These are phyloP conservation scores for Orthonychiurus folsomi DNA, from an alignment of 2,888 invertebrate species.

Conservation along the genomic window DNA sequence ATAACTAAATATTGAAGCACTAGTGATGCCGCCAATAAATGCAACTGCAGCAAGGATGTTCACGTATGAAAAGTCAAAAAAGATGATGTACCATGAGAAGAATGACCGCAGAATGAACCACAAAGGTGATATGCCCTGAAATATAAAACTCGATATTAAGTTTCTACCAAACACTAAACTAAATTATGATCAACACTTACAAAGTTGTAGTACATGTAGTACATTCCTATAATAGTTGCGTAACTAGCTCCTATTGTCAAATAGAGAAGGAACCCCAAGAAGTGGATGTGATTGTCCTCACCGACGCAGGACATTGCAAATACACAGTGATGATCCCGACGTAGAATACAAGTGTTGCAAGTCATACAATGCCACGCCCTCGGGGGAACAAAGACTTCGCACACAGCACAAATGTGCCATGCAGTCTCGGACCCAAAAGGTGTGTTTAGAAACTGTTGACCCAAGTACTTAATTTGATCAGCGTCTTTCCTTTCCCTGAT, in stretches of 20 bases:
- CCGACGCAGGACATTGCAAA: conserved; percentile 36
- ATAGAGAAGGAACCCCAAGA: conserved; percentile 34
- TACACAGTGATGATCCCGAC: conserved; percentile 37
- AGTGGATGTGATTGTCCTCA: conserved; percentile 37
- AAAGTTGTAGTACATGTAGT: not conserved
- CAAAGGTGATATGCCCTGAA: conserved; percentile 18
- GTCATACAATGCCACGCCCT: conserved; percentile 34
- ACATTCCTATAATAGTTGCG: conserved; percentile 8
- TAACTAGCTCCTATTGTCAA: conserved; percentile 22
- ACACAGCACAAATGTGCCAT: conserved; percentile 37
- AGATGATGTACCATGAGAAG: conserved; percentile 28
- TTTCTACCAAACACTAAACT: not conserved
- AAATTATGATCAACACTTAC: conserved; percentile 8
- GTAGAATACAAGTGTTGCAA: conserved; percentile 24
- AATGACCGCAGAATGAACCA: conserved; percentile 24
- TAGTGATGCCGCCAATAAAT: conserved; percentile 23
- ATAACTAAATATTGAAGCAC: conserved; percentile 25
- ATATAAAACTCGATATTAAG: not conserved
- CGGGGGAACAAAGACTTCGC: conserved; percentile 34
- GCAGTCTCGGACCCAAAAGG: conserved; percentile 30
- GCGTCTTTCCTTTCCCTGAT: conserved; percentile 9
- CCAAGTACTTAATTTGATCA: conserved; percentile 21
- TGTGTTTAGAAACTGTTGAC: conserved; percentile 29
- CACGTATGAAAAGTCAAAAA: conserved; percentile 25
- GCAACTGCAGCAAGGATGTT: conserved; percentile 22